phyloP scores from a whole-genome alignment of 2,797 vertebrate genomes.

The Lutjanus argentimaculatus region DNA sequence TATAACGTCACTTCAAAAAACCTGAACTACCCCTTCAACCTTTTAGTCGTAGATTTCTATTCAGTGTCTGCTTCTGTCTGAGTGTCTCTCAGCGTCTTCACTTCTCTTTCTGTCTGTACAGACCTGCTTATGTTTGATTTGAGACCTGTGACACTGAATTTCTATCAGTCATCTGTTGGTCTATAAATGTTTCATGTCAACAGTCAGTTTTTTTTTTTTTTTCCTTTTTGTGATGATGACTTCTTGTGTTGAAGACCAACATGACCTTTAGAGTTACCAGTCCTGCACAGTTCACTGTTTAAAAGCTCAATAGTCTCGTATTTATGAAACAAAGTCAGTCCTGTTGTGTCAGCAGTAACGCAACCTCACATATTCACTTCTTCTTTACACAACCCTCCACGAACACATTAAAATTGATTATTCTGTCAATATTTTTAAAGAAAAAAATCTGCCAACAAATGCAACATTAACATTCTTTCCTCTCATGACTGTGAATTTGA shows the following conservation, averaged over 20 bases:
- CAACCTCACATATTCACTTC: neutral
- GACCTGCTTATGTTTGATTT: too few relatives aligned
- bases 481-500: neutral
- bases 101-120: too few relatives aligned
- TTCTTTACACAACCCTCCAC: neutral
- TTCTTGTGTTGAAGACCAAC: neutral
- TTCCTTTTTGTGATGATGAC: too few relatives aligned
- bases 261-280: slow-evolving; percentile 37
- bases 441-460: neutral
- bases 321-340: slow-evolving; percentile 64
- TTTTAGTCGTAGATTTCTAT: neutral
- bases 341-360: slow-evolving; percentile 49
- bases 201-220: too few relatives aligned
- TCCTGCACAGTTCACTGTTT: slow-evolving; percentile 39
- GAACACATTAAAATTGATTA: neutral
- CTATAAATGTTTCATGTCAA: too few relatives aligned
- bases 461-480: neutral
- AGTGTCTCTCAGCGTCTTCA: too few relatives aligned
- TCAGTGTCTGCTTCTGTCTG: neutral
- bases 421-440: neutral
- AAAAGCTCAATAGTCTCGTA: slow-evolving; percentile 64
- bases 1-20: too few relatives aligned
- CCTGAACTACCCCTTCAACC: too few relatives aligned
- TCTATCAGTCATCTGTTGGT: too few relatives aligned
- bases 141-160: too few relatives aligned